Evolutionary conservation across 2,797 vertebrate genomes (phyloP).

Genomic region (Tokudaia muenninki): DNA sequence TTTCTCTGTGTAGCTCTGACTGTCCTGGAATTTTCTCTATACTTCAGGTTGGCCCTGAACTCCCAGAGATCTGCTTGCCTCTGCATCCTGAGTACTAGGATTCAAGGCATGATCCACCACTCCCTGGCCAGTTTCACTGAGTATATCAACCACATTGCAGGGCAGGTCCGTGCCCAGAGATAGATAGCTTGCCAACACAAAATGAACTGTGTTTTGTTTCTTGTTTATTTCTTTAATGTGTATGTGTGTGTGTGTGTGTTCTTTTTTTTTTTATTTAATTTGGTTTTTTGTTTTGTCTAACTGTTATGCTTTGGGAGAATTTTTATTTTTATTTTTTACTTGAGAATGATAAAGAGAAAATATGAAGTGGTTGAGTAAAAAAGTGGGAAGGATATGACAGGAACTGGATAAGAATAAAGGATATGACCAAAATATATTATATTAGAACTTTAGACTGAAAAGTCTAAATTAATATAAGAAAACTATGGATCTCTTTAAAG

Average conservation of each 20-base stretch:
- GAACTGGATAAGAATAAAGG: background rate
- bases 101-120: no score
- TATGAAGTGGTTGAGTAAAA: background rate
- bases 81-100: no score
- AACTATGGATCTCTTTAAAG: background rate
- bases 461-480: background rate
- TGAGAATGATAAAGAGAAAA: background rate
- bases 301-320: background rate
- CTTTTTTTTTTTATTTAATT: background rate
- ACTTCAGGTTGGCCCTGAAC: no score
- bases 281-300: background rate
- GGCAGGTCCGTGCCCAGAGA: no score
- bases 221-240: background rate
- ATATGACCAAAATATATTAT: background rate
- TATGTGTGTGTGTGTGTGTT: background rate
- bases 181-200: no score
- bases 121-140: no score
- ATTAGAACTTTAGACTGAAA: background rate
- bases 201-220: background rate
- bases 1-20: no score
- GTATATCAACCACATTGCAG: no score
- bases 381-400: background rate
- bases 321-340: background rate
- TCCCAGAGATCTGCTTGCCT: no score
- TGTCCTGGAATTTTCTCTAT: no score